Conservation (phyloP, 92 coral and sea anemone species). For the Isaurus tuberculatus region DNA sequence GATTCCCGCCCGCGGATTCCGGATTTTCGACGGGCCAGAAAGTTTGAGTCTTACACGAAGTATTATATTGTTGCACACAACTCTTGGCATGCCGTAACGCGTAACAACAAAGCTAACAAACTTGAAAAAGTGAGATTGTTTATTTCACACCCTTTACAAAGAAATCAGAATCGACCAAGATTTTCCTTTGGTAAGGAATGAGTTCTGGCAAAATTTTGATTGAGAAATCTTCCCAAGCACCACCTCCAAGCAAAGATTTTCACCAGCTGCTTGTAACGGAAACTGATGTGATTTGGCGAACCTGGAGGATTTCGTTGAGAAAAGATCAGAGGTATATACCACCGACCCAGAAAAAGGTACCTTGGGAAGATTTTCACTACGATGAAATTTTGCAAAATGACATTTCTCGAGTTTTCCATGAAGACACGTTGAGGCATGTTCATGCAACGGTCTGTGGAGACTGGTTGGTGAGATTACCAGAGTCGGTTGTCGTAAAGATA, state of each 20-base stretch:
- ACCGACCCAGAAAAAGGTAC: conserved; percentile 88
- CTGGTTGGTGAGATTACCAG: conserved; percentile 95
- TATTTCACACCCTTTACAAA: not conserved
- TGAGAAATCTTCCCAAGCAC: conserved; percentile 96
- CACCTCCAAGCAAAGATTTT: conserved; percentile 98
- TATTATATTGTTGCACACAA: not conserved
- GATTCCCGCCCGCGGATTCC: no score
- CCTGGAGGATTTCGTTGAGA: conserved; percentile 91
- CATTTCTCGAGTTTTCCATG: conserved; percentile 90
- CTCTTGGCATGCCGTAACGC: not conserved
- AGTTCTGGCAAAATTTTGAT: conserved; percentile 72
- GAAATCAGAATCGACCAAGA: not conserved
- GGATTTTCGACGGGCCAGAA: no score
- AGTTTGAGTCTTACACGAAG: conserved; percentile 27
- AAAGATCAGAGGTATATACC: conserved; percentile 97
- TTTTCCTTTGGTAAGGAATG: conserved; percentile 42
- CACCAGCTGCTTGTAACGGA: conserved; percentile 92
- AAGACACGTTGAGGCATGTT: conserved; percentile 86
- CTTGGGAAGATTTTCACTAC: conserved; percentile 93
- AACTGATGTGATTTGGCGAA: conserved; percentile 89
- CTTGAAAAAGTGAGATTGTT: not conserved
- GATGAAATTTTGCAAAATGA: conserved; percentile 88
- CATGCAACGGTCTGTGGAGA: conserved; percentile 95
- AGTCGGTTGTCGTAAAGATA: conserved; percentile 74
- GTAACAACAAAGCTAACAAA: conserved; percentile 15